phyloP scores from a whole-genome alignment of 2,888 invertebrate species.

The Acrobasis consociella region DNA sequence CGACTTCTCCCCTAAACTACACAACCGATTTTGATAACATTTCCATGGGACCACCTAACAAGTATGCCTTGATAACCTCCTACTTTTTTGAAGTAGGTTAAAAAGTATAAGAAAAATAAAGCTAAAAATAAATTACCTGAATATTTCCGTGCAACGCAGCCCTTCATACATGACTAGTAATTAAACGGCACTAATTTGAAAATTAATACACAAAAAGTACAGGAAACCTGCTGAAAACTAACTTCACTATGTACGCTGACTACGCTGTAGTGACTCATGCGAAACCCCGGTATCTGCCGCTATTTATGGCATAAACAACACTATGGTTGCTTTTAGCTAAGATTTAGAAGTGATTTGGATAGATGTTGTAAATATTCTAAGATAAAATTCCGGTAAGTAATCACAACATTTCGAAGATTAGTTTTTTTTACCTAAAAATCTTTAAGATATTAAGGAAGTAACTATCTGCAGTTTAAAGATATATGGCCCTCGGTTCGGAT shows the following conservation, averaged over 20 bases:
- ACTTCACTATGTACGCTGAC: conserved; percentile 3
- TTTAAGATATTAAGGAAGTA: too few species aligned
- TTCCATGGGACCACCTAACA: too few species aligned
- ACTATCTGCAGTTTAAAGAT: too few species aligned
- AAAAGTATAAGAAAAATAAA: too few species aligned
- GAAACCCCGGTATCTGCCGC: conserved; percentile 28
- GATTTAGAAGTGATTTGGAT: not conserved
- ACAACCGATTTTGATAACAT: too few species aligned
- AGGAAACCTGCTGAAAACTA: conserved; percentile 6
- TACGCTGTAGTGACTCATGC: conserved; percentile 13
- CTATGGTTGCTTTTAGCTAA: conserved; percentile 12
- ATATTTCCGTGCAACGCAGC: conserved; percentile 44
- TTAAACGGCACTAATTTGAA: not conserved
- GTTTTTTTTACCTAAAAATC: too few species aligned
- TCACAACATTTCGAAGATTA: not conserved
- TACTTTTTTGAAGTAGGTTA: too few species aligned
- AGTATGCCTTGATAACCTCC: too few species aligned
- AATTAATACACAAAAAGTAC: not conserved
- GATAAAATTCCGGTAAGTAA: not conserved
- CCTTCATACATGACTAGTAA: conserved; percentile 44
- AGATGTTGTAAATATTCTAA: not conserved
- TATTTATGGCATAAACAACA: conserved; percentile 25
- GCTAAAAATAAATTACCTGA: conserved; percentile 38
- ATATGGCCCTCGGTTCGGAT: too few species aligned
- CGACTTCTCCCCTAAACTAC: too few species aligned